phyloP scores from a whole-genome alignment of 2,113 vertebrate species.

The Diadophis punctatus region DNA sequence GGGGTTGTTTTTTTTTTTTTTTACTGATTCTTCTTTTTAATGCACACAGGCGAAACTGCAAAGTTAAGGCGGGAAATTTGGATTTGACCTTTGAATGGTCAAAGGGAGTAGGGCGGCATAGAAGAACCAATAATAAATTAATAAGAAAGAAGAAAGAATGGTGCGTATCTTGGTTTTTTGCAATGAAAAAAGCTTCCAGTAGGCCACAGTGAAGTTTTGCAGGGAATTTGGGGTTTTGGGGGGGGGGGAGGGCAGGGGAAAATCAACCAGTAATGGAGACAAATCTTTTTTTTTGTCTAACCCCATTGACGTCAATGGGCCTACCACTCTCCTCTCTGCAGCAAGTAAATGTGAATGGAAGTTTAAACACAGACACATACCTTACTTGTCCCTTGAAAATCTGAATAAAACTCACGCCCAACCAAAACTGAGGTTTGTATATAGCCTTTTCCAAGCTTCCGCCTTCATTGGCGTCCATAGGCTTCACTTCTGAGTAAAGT shows the following conservation, averaged over 20 bases:
- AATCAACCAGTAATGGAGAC: background rate
- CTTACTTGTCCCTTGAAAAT: background rate
- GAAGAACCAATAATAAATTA: no score
- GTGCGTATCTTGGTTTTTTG: background rate
- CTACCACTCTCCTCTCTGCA: background rate
- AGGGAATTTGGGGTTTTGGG: background rate
- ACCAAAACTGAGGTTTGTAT: background rate
- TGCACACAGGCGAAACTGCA: background rate
- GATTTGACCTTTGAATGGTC: background rate
- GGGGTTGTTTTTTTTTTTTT: no score
- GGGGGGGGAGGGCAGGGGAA: background rate
- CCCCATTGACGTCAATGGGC: background rate
- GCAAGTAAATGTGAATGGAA: background rate
- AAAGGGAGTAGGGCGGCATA: no score
- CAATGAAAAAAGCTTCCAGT: background rate
- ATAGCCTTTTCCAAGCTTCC: background rate
- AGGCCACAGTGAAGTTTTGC: background rate
- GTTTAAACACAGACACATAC: background rate
- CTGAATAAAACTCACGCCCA: background rate
- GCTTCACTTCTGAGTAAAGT: background rate
- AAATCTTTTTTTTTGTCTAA: background rate
- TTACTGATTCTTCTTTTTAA: background rate
- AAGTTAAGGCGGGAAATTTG: background rate
- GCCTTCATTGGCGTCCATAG: background rate
- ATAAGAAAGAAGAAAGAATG: no score